Evolutionary conservation across 2,113 vertebrate genomes (phyloP), one percentile per base, ranked within the genome.

Genomic region (Oplegnathus fasciatus): DNA sequence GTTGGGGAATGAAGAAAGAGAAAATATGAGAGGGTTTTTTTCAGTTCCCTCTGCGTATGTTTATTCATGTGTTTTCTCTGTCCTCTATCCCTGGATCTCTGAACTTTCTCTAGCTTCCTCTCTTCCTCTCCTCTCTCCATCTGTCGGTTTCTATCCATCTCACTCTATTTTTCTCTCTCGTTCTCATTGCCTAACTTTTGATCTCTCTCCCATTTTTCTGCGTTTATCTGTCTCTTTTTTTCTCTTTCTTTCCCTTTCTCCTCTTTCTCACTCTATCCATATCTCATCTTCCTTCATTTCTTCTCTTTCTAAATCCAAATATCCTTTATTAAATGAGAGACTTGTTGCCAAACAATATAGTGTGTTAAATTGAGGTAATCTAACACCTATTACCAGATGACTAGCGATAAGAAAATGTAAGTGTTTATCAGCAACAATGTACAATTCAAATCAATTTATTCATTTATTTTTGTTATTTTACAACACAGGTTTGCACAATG

Each of bases 1-100:
- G 79, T 32, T 70, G 83, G 75, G 67, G 24, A 75, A 73, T 64
- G 30, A 85, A 74, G 55, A 77, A 77, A 68, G 28, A 67, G 32
- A 55, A 86, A 89, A 83, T 78, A 66, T 78, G 10, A 48, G 32
- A 40, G 22, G 6, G 9, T 64, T 24, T 37, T 66, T 65, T 24
- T 32, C 30, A 44, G 75, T 73, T 72, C 46, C 46, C 58, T 40
- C 18, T 26, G 48, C 6, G 8, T 57, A 42, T 84, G 50, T 70
- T 46, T 71, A 44, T 65, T 64, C 32, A 55, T 70, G 62, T 68
- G 55, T 64, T 60, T 57, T 70, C 26, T 55, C 32, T 65, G 44
- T 48, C 69, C 32, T 66, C 18, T n/a, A 8, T 71, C 5, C n/a
- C 37, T 46, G 57, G 61, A 75, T 75, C 55, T 65, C 50, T 77